Evolutionary conservation across 2,888 invertebrate genomes (phyloP), one percentile per base, ranked within the genome.

Genomic region (Meghimatium bilineatum): DNA sequence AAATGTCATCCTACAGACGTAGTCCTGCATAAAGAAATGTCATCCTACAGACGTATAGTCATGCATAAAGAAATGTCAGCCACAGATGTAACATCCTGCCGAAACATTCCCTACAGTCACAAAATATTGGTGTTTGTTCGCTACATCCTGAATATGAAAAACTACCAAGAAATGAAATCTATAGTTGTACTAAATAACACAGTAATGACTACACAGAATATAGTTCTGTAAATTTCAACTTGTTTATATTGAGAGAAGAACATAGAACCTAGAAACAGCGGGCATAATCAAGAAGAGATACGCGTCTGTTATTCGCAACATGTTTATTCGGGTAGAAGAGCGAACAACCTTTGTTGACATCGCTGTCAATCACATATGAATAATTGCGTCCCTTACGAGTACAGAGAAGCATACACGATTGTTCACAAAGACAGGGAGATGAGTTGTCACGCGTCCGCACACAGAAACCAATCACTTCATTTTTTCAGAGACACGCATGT

Each of bases 391-490:
- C 36, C 36, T 69, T 38, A 36, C 69, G 69, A 36, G 26, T 23
- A 69, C 36, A 69, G 36, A 69, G 36, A 36, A 36, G 36, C 38
- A 69, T 23, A 69, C 69, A 67, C 34, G 69, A 69, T 69, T 23
- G 69, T 69, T 20, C 69, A 69, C n/a, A 8, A 72, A 72, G 14
- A n/a, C 44, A 72, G n/a, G 72, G 29, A 72, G 72, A 44, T 29
- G 44, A 49, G 20, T 29, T 72, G 72, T 72, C 72, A 72, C 49
- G 44, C 44, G 29, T 23, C 8, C 20, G 44, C 44, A 69, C 8
- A n/a, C 44, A 49, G n/a, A 17, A 72, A 23, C 29, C 72, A 72
- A 72, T 72, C 72, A 44, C 72, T 44, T 72, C 72, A 72, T 72
- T 49, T 72, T 49, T 10, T 44, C 44, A 0, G 6, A 26, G 72